Conservation (phyloP, 2,888 invertebrate species). For the Archips xylosteana region DNA sequence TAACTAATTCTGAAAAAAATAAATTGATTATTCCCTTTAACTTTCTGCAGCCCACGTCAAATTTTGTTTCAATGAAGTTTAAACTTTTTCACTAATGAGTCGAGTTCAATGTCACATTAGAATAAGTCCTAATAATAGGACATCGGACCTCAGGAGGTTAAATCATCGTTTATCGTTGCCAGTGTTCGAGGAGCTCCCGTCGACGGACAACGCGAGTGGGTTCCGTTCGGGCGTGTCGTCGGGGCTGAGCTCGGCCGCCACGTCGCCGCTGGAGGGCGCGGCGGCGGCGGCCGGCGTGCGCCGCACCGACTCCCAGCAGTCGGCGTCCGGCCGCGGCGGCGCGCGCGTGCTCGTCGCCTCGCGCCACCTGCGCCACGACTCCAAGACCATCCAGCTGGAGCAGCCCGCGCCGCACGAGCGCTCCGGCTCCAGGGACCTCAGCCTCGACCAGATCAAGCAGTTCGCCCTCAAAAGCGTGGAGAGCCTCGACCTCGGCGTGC, state of each 20-base stretch:
- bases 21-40: too few relatives aligned
- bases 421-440: slow-evolving; percentile 80
- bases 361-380: slow-evolving; percentile 71
- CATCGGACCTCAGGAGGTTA: too few relatives aligned
- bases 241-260: slow-evolving; percentile 72
- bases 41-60: too few relatives aligned
- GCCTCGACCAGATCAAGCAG: slow-evolving; percentile 77
- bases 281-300: slow-evolving; percentile 62
- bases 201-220: slow-evolving; percentile 81
- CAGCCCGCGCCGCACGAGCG: slow-evolving; percentile 78
- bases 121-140: too few relatives aligned
- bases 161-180: too few relatives aligned
- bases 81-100: too few relatives aligned
- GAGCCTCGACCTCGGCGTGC: slow-evolving; percentile 73
- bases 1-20: too few relatives aligned
- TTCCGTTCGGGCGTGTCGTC: slow-evolving; percentile 74
- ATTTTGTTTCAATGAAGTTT: too few relatives aligned
- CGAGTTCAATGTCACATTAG: too few relatives aligned
- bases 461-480: slow-evolving; percentile 80
- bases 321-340: slow-evolving; percentile 63
- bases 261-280: slow-evolving; percentile 68
- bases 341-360: slow-evolving; percentile 82
- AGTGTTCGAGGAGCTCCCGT: slow-evolving; percentile 92
- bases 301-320: slow-evolving; percentile 77
- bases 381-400: slow-evolving; percentile 40